Percentiles rank a stretch among this genome's conserved stretches.
Conservation (phyloP, 2,888 invertebrate genomes). For the Drosophila nigricruria region DNA sequence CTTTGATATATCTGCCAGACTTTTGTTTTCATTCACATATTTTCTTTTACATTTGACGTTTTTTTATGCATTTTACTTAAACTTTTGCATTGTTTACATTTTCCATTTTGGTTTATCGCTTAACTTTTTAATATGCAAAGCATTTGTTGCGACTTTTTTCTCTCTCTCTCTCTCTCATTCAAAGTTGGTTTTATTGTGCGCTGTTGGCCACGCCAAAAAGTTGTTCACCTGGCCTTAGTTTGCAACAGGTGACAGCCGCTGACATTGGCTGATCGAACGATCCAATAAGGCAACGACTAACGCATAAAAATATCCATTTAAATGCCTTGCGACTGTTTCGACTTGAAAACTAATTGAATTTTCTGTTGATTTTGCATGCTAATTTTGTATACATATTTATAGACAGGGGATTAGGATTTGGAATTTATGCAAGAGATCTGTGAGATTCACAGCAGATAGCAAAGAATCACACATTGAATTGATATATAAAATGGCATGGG, state of each 20-base stretch:
- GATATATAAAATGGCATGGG: conserved; percentile 31
- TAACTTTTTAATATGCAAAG: conserved; percentile 69
- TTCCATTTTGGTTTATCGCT: conserved; percentile 50
- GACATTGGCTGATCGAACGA: conserved; percentile 44
- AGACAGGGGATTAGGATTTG: conserved; percentile 4
- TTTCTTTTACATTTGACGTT: conserved; percentile 3
- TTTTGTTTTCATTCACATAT: conserved; percentile 36
- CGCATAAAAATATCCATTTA: conserved; percentile 47
- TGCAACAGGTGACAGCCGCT: conserved; percentile 28
- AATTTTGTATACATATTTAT: conserved; percentile 25
- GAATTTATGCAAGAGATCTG: conserved; percentile 5
- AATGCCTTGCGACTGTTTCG: conserved; percentile 33
- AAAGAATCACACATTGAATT: conserved; percentile 11
- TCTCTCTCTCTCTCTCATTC: background rate
- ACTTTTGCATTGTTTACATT: conserved; percentile 73
- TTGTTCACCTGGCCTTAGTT: conserved; percentile 71
- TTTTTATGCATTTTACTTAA: conserved; percentile 21
- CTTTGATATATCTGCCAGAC: conserved; percentile 32
- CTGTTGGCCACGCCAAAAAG: conserved; percentile 63
- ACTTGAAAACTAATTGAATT: conserved; percentile 29
- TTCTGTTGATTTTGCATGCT: conserved; percentile 35
- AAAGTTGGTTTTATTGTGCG: conserved; percentile 12
- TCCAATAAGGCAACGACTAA: conserved; percentile 43
- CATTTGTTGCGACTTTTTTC: conserved; percentile 32
- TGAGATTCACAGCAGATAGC: conserved; percentile 25